These are phyloP conservation scores for Xestobium rufovillosum DNA, from an alignment of 2,888 invertebrate genomes.

Conservation along the genomic window DNA sequence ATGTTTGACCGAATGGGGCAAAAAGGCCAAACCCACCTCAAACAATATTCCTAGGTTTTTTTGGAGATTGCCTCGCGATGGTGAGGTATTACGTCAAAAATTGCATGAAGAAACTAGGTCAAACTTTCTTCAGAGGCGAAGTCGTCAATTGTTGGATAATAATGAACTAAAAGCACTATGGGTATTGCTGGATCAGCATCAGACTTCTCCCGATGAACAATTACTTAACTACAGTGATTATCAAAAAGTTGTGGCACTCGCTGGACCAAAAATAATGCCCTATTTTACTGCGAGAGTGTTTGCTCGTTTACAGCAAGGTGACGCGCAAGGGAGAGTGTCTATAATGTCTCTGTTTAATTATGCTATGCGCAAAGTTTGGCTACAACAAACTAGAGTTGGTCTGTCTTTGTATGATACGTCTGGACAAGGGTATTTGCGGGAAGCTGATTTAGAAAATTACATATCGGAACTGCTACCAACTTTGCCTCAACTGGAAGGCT, in stretches of 20 bases:
- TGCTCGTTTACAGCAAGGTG: constrained; percentile 78
- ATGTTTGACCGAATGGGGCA: constrained; percentile 29
- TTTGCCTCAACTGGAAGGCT: constrained; percentile 77
- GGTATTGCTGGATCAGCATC: constrained; percentile 74
- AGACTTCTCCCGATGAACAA: constrained; percentile 72
- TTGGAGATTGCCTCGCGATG: constrained; percentile 67
- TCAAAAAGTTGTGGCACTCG: constrained; percentile 65
- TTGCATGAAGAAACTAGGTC: constrained; percentile 83
- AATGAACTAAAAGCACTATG: constrained; percentile 78
- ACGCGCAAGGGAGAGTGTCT: constrained; percentile 78
- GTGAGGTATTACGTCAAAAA: constrained; percentile 70
- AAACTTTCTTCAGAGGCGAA: constrained; percentile 77
- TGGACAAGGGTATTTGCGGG: constrained; percentile 58
- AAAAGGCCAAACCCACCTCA: constrained; percentile 39
- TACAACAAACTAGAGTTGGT: constrained; percentile 90
- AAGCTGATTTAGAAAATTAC: constrained; percentile 87
- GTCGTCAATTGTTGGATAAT: constrained; percentile 76
- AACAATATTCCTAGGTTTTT: constrained; percentile 68
- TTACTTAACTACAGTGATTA: constrained; percentile 78
- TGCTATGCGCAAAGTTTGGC: constrained; percentile 91
- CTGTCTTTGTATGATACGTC: constrained; percentile 87
- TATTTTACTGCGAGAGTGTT: constrained; percentile 85
- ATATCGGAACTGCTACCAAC: constrained; percentile 90
- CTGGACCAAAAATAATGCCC: constrained; percentile 50
- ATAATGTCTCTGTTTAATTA: constrained; percentile 91